Percentiles rank a stretch among this genome's conserved stretches.
Evolutionary conservation across 2,797 vertebrate species (phyloP).

Genomic region (Argyrosomus regius): DNA sequence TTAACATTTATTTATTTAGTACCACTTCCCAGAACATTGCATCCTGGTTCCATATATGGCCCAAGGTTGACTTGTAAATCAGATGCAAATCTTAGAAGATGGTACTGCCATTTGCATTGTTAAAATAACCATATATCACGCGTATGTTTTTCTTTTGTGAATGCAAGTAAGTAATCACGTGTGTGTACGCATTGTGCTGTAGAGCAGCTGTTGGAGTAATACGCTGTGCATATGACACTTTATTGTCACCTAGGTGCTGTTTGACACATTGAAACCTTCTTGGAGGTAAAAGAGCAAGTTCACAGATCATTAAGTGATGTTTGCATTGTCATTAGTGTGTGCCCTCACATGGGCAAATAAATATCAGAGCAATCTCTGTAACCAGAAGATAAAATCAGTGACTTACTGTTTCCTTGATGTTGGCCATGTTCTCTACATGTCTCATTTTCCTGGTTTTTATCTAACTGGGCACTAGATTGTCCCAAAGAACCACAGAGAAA

Average conservation of each 20-base stretch:
- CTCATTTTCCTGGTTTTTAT: slow-evolving; percentile 2
- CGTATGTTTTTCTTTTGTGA: neutral
- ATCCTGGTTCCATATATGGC: neutral
- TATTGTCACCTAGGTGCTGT: slow-evolving; percentile 10
- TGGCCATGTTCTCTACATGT: neutral
- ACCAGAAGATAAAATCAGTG: neutral
- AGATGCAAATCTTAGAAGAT: neutral
- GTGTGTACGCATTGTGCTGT: neutral
- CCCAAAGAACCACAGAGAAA: neutral
- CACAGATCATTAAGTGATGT: neutral
- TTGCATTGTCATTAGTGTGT: slow-evolving; percentile 3
- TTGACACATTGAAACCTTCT: slow-evolving; percentile 15
- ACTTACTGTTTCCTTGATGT: neutral
- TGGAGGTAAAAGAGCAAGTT: neutral
- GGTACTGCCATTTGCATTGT: neutral
- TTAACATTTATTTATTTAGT: neutral
- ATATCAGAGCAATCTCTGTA: slow-evolving; percentile 3
- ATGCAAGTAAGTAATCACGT: neutral
- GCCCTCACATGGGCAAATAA: neutral
- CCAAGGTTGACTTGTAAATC: neutral
- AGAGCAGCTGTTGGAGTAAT: slow-evolving; percentile 27
- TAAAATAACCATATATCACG: neutral
- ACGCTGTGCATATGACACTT: neutral
- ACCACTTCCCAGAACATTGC: neutral
- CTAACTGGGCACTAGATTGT: neutral